Evolutionary conservation across 2,888 invertebrate genomes (phyloP), one percentile per base, ranked within the genome.

Genomic region (Epirrhoe tristata): DNA sequence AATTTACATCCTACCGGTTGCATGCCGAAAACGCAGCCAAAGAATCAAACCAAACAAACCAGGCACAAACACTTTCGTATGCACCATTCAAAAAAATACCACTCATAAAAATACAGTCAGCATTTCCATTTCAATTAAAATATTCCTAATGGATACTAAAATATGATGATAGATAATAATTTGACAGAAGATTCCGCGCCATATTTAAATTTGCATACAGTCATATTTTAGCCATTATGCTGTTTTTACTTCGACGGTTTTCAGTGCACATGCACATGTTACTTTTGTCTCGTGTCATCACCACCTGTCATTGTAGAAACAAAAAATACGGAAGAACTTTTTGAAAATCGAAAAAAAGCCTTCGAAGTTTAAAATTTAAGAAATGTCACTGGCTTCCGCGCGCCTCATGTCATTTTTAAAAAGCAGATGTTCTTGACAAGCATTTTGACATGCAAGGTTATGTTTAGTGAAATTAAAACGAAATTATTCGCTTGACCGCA

Each of bases 401-500:
- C 55, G 63, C 58, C 50, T 36, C 54, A 48, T 64, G 52, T 61
- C 54, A 32, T 36, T 63, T 60, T 74, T 72, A 74, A 74, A 16
- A 16, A 5, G 16, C 14, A 48, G 14, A 48, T 16, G 16, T 48
- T 14, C 14, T 12, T 16, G n/a, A 46, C 46, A 46, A 48, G 14
- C 16, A 48, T 16, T 48, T 12, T 43, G 39, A 43, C 39, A 43
- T 6, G 6, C 14, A 53, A 51, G 58, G 50, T 48, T 50, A 53
- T 66, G 86, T 84, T 86, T 83, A 83, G 82, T 84, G 76, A 84
- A 89, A 88, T 88, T 88, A 87, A 89, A 89, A 83, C 78, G 68
- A 81, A 85, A 88, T 87, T 77, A 81, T 82, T 81, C 73, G 86
- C 85, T 82, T 81, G 81, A 87, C 91, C 90, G 79, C 90, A 86